Percentiles rank a stretch among this genome's conserved stretches.
phyloP scores from a whole-genome alignment of 2,888 invertebrate genomes.

The Calameuta pallipes region DNA sequence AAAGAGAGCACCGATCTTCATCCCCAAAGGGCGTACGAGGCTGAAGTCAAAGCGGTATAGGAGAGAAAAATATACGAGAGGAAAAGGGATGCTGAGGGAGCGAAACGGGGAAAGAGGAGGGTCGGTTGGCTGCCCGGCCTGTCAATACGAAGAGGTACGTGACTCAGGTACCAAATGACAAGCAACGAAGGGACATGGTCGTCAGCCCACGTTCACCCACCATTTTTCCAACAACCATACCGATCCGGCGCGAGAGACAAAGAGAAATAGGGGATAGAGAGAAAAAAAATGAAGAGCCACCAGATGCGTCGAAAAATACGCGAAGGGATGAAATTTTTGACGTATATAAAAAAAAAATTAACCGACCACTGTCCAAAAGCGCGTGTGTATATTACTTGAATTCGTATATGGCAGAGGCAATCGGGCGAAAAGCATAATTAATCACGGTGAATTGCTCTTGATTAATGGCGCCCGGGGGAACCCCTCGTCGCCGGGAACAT shows the following conservation, averaged over 20 bases:
- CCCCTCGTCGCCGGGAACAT: slow-evolving; percentile 36
- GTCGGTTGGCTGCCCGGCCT: slow-evolving; percentile 49
- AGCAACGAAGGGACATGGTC: slow-evolving; percentile 9
- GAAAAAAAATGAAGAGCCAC: slow-evolving; percentile 21
- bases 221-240: slow-evolving; percentile 26
- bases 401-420: slow-evolving; percentile 45
- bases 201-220: neutral
- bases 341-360: neutral
- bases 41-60: neutral
- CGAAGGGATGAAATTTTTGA: neutral
- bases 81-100: neutral
- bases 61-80: neutral
- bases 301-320: neutral
- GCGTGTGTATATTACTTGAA: neutral
- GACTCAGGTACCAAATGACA: slow-evolving; percentile 61
- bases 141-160: slow-evolving; percentile 63
- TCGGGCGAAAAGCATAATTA: slow-evolving; percentile 59
- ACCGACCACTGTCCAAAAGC: neutral
- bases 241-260: slow-evolving; percentile 20
- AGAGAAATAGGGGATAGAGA: slow-evolving; percentile 7
- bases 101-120: slow-evolving; percentile 25
- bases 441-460: slow-evolving; percentile 57
- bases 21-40: neutral
- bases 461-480: slow-evolving; percentile 49
- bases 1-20: neutral